These are phyloP conservation scores for Morbakka virulenta DNA, from an alignment of 30 jellyfish, hydroid and myxozoan species.

Conservation along the genomic window DNA sequence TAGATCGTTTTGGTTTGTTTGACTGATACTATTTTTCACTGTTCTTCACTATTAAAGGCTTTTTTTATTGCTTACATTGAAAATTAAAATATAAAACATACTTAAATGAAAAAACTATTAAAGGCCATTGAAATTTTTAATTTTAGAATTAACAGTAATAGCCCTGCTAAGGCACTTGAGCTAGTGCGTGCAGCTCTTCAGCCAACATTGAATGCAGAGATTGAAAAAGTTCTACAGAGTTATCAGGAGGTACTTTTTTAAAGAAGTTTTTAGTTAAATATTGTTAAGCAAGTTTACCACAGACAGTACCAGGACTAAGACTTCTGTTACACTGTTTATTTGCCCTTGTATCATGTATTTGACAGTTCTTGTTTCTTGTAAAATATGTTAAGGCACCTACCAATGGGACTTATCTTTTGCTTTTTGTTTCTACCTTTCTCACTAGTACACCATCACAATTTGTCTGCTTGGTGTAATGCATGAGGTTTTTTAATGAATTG, in stretches of 20 bases:
- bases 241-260: constrained; percentile 87
- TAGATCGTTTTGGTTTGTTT: too few relatives aligned
- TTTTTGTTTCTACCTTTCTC: too few relatives aligned
- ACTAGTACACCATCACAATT: too few relatives aligned
- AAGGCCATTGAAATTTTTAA: not conserved
- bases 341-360: not conserved
- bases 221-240: constrained; percentile 79
- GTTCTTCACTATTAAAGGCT: too few relatives aligned
- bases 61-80: too few relatives aligned
- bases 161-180: constrained; percentile 83
- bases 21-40: too few relatives aligned
- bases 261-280: not conserved
- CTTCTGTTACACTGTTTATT: not conserved
- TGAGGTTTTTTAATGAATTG: not conserved
- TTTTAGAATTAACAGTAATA: constrained; percentile 58
- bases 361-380: too few relatives aligned
- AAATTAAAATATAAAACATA: too few relatives aligned
- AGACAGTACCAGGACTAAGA: not conserved
- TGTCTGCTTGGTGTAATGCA: too few relatives aligned
- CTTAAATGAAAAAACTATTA: too few relatives aligned
- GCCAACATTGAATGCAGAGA: constrained; percentile 82
- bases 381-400: too few relatives aligned
- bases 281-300: not conserved
- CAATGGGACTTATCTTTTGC: too few relatives aligned
- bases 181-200: constrained; percentile 89